These are phyloP conservation scores for Engystomops pustulosus DNA, from an alignment of 2,113 vertebrate genomes.

Conservation along the genomic window DNA sequence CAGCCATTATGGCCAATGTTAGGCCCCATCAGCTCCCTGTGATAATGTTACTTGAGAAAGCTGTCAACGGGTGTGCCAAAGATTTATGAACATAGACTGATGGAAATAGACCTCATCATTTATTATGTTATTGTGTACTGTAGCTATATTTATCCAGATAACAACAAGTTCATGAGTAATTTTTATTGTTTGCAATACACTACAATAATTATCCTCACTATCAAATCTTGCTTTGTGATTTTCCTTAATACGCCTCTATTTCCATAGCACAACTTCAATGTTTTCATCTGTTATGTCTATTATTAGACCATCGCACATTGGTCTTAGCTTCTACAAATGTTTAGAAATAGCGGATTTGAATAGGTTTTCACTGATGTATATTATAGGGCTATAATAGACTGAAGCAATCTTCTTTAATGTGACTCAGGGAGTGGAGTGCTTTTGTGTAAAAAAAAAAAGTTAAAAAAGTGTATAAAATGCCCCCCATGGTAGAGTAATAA, in stretches of 20 bases:
- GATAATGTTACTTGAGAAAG: no score
- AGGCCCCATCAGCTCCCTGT: no score
- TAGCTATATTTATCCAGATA: background rate
- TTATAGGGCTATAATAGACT: no score
- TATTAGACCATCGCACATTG: background rate
- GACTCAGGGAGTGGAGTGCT: no score
- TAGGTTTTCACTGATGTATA: background rate
- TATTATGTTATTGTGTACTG: background rate
- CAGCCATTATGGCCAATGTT: no score
- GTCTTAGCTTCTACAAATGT: background rate
- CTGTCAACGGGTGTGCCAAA: no score
- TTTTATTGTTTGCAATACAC: background rate
- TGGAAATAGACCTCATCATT: no score
- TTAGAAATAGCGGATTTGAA: background rate
- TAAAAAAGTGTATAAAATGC: no score
- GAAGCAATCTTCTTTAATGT: no score
- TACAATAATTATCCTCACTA: conserved; percentile 4
- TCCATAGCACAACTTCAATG: background rate
- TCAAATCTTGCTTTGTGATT: background rate
- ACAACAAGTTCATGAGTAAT: background rate
- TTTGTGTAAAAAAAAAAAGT: no score
- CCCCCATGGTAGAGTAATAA: no score
- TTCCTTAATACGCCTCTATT: background rate
- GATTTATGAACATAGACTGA: no score
- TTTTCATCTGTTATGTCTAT: background rate